Conservation (phyloP, 2,888 invertebrate genomes). For the Oligia fasciuncula region DNA sequence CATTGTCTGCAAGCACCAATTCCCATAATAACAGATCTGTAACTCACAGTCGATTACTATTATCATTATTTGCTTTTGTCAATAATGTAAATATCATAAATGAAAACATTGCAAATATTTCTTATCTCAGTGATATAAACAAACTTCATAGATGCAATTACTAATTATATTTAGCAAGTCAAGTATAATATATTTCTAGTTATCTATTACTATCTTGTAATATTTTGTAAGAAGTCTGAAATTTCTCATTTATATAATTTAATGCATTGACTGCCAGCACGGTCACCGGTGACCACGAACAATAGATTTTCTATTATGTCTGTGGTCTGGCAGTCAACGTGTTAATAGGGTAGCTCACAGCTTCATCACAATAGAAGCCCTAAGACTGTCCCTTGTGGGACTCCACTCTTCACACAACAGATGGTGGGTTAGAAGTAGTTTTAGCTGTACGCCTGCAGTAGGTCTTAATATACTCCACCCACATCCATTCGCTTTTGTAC, state of each 20-base stretch:
- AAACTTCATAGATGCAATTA: background rate
- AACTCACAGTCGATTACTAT: conserved; percentile 2
- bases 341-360: background rate
- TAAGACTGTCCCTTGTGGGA: background rate
- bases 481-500: background rate
- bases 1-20: conserved; percentile 26
- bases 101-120: conserved; percentile 7
- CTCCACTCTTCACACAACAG: background rate
- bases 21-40: conserved; percentile 1
- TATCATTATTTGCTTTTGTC: conserved; percentile 18
- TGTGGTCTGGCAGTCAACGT: no score
- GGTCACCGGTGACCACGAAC: no score
- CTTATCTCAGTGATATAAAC: no score
- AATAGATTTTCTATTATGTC: no score
- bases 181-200: background rate
- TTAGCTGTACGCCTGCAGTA: background rate
- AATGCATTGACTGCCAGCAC: no score
- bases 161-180: background rate
- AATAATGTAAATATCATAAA: conserved; percentile 1
- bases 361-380: background rate
- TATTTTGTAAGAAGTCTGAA: background rate
- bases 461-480: background rate
- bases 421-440: background rate
- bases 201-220: background rate
- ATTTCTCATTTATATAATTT: background rate